Conservation (phyloP, 2,888 invertebrate species). For the Hyles lineata region DNA sequence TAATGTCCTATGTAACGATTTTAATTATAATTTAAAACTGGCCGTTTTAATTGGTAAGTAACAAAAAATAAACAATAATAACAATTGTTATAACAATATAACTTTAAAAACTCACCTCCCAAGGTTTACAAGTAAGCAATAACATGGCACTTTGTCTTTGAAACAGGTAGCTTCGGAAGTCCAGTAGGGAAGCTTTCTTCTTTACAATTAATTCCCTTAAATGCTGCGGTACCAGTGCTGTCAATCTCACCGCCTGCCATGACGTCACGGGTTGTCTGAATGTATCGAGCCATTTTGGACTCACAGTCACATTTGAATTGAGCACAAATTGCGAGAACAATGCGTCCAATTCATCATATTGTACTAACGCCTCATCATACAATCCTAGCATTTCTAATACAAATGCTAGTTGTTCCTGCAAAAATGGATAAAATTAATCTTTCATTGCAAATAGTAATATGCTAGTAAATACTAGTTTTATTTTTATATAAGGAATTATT, state of each 20-base stretch:
- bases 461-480: background rate
- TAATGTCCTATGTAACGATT: no score
- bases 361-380: slow-evolving; percentile 96
- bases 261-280: slow-evolving; percentile 92
- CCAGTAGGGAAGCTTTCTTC: slow-evolving; percentile 89
- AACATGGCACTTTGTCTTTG: slow-evolving; percentile 96
- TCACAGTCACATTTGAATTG: slow-evolving; percentile 95
- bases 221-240: slow-evolving; percentile 84
- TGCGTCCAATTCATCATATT: slow-evolving; percentile 98
- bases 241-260: slow-evolving; percentile 93
- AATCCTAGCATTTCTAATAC: slow-evolving; percentile 97
- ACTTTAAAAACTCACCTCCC: slow-evolving; percentile 87
- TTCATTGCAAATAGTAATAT: background rate
- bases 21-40: no score
- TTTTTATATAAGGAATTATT: no score
- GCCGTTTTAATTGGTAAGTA: background rate
- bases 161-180: slow-evolving; percentile 97
- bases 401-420: slow-evolving; percentile 97
- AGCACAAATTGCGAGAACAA: slow-evolving; percentile 98
- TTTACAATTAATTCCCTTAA: slow-evolving; percentile 79
- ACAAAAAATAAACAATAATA: background rate
- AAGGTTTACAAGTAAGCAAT: slow-evolving; percentile 88
- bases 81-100: background rate
- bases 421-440: slow-evolving; percentile 38
- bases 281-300: slow-evolving; percentile 92